These are phyloP conservation scores for Epirrita christyi DNA, from an alignment of 2,888 invertebrate species.

Conservation along the genomic window DNA sequence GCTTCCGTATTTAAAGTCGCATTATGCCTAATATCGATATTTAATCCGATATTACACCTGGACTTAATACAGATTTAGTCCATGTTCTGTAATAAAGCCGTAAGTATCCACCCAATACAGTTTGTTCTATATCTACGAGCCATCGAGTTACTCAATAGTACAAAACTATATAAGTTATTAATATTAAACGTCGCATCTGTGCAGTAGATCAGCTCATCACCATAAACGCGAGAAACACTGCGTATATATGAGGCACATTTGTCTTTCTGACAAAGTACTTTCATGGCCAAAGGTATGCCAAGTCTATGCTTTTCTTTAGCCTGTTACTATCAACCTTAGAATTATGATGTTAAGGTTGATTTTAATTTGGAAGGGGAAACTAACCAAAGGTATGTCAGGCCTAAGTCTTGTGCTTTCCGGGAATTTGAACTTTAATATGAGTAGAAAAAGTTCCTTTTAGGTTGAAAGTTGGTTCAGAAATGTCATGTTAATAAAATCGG, in stretches of 20 bases:
- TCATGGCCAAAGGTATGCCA: constrained; percentile 56
- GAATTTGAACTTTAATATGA: constrained; percentile 21
- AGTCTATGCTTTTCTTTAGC: constrained; percentile 23
- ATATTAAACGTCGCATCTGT: constrained; percentile 43
- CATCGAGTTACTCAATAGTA: no score
- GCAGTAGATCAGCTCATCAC: constrained; percentile 43
- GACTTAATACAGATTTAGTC: no score
- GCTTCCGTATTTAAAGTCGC: no score
- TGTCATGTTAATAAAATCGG: constrained; percentile 59
- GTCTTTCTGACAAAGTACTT: constrained; percentile 64
- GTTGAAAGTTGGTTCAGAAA: constrained; percentile 7
- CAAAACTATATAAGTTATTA: no score
- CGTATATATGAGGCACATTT: constrained; percentile 64
- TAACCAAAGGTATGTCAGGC: constrained; percentile 20
- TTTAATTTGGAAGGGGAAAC: constrained; percentile 26
- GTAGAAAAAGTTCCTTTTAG: background rate
- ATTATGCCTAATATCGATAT: no score
- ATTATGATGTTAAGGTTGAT: constrained; percentile 19
- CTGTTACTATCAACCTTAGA: constrained; percentile 30
- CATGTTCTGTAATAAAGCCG: no score
- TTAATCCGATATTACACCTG: no score
- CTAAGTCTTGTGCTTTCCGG: background rate
- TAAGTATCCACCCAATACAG: no score
- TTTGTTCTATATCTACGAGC: no score
- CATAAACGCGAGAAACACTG: constrained; percentile 50